Evolutionary conservation across 2,888 invertebrate genomes (phyloP).

Genomic region (Emmelina monodactyla): DNA sequence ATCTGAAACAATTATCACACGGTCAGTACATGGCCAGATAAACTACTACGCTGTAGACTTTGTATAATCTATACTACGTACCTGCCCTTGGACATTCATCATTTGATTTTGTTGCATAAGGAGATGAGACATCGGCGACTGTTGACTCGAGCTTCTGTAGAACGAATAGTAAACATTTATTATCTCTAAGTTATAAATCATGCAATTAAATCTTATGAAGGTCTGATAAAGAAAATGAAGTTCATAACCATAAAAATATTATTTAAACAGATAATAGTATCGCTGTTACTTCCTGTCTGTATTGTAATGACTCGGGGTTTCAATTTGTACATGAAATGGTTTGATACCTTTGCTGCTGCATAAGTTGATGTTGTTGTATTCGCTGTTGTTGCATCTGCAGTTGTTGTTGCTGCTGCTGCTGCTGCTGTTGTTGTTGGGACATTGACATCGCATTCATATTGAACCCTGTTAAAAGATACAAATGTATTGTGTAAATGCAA

Average conservation of each 20-base stretch:
- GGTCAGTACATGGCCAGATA: too few species aligned
- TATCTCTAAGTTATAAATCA: too few species aligned
- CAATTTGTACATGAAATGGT: too few species aligned
- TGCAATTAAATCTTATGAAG: too few species aligned
- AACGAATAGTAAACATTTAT: constrained; percentile 12
- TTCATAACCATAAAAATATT: too few species aligned
- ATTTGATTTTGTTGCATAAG: constrained; percentile 64
- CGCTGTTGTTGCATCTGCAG: constrained; percentile 68
- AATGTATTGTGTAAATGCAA: too few species aligned
- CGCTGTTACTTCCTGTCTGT: too few species aligned
- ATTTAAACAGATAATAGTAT: too few species aligned
- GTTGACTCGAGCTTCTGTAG: constrained; percentile 48
- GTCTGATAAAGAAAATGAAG: too few species aligned
- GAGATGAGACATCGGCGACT: constrained; percentile 58
- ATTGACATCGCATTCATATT: constrained; percentile 37
- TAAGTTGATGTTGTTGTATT: constrained; percentile 64
- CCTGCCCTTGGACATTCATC: constrained; percentile 63
- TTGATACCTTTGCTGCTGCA: constrained; percentile 62
- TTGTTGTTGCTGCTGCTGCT: constrained; percentile 62
- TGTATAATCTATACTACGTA: constrained; percentile 17
- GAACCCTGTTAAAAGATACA: constrained; percentile 24
- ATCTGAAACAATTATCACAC: constrained; percentile 63
- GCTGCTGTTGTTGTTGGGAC: constrained; percentile 23
- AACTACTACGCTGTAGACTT: not conserved
- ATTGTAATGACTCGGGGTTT: too few species aligned